phyloP scores from a whole-genome alignment of 2,888 invertebrate genomes.

The Quadriops clusia region DNA sequence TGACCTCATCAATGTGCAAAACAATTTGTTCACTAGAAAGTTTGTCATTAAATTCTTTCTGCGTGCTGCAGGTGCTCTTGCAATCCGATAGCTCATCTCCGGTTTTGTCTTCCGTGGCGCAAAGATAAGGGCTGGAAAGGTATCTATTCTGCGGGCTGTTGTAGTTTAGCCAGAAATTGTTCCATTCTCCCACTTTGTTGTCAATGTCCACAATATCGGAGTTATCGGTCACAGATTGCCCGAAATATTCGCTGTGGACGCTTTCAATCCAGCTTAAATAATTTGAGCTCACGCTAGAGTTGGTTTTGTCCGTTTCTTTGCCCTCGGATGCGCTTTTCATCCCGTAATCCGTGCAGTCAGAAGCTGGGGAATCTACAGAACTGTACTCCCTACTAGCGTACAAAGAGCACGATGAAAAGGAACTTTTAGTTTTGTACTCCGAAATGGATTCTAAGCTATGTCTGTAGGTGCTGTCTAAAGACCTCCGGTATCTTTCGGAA shows the following conservation, averaged over 20 bases:
- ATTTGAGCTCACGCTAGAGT: constrained; percentile 30
- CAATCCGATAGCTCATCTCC: constrained; percentile 31
- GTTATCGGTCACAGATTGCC: constrained; percentile 18
- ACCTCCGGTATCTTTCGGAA: constrained; percentile 19
- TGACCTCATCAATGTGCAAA: constrained; percentile 30
- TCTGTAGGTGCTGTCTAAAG: constrained; percentile 26
- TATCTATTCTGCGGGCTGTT: constrained; percentile 31
- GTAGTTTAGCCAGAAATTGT: constrained; percentile 38
- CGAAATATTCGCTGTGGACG: constrained; percentile 31
- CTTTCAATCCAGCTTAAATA: constrained; percentile 37
- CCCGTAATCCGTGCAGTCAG: constrained; percentile 30
- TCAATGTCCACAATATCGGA: constrained; percentile 21
- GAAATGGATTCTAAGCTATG: constrained; percentile 35
- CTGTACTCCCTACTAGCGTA: constrained; percentile 22
- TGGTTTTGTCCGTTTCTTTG: constrained; percentile 23
- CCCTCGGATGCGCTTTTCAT: constrained; percentile 24
- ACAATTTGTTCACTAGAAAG: constrained; percentile 21
- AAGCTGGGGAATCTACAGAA: constrained; percentile 29
- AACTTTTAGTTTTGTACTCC: constrained; percentile 31
- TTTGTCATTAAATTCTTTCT: constrained; percentile 31
- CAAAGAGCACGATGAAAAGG: constrained; percentile 25
- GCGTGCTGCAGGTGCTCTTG: constrained; percentile 32
- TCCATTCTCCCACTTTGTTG: constrained; percentile 36
- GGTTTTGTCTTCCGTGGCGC: constrained; percentile 23
- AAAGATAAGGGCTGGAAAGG: constrained; percentile 28